phyloP scores from a whole-genome alignment of 2,797 vertebrate species.

The Agapornis canus region DNA sequence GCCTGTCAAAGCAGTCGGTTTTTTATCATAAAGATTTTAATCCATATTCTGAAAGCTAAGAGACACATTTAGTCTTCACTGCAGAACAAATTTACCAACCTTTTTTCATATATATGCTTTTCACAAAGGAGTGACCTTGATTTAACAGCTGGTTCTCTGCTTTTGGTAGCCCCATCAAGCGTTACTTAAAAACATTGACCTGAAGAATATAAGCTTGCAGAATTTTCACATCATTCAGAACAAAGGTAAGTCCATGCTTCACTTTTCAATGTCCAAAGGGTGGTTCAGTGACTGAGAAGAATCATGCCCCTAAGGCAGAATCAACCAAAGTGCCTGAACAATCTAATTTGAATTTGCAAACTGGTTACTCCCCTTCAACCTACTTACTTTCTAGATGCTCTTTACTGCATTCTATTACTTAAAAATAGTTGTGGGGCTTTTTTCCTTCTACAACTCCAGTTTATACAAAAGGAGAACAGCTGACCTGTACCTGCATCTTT shows the following conservation, averaged over 20 bases:
- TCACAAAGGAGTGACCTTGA: neutral
- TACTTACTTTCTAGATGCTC: neutral
- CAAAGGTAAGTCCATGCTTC: neutral
- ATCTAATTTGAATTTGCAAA: neutral
- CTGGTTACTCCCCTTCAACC: neutral
- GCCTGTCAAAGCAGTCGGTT: neutral
- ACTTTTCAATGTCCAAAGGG: neutral
- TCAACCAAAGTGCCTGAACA: neutral
- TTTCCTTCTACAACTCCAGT: neutral
- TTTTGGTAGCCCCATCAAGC: neutral
- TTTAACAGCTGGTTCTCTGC: neutral
- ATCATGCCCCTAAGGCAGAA: neutral
- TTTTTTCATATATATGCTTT: neutral
- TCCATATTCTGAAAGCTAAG: neutral
- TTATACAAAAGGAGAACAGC: neutral
- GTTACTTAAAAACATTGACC: neutral
- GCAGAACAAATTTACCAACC: neutral
- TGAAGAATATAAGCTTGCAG: neutral
- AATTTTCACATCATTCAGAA: neutral
- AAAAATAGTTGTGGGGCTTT: rapidly evolving
- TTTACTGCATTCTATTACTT: neutral
- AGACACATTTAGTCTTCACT: neutral
- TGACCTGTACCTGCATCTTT: neutral
- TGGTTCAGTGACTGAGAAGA: neutral
- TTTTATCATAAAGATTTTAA: neutral